Evolutionary conservation across 2,113 vertebrate species (phyloP), one percentile per base, ranked within the genome.

Genomic region (Pygathrix nemaeus): DNA sequence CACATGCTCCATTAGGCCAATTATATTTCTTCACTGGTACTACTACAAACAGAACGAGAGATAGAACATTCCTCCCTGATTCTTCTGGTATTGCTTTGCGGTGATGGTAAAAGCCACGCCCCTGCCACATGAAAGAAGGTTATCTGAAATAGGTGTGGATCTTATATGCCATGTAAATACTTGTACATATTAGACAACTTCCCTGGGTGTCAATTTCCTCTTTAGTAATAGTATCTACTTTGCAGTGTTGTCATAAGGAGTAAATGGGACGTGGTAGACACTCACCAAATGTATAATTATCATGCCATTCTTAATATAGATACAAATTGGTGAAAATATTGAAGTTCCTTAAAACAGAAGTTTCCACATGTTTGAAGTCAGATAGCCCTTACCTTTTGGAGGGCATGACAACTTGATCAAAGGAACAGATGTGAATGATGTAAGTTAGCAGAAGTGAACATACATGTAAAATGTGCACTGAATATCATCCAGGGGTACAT

Each of bases 341-440:
- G 21, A 95, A 70, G 23, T 79, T 96, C 87, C 55, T 61, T 68
- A 50, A 87, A 92, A 97, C 18, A 91, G 10, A 96, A 72, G 40
- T 59, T 85, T 90, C 32, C 30, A 88, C 16, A 87, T 78, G 8
- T 73, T 96, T 96, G 86, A 86, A 84, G 61, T 68, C 93, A 35
- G 2, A 27, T 13, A 35, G 35, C 52, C 55, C 27, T 93, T 85
- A 43, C 9, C 13, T 92, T 84, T 93, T 38, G 50, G 83, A 89
- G 16, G 59, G 27, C 35, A 66, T 88, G 18, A 87, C 73, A 85
- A 91, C 30, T 61, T 83, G 61, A 81, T 75, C 52, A 93, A 94
- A 93, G 68, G 27, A 82, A 96, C 48, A 88, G 7, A 52, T 27
- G 35, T 25, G 57, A 90, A 76, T 85, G 52, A 57, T 48, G 32